phyloP scores from a whole-genome alignment of 1,140 invertebrate species.

The Oedothorax gibbosus region DNA sequence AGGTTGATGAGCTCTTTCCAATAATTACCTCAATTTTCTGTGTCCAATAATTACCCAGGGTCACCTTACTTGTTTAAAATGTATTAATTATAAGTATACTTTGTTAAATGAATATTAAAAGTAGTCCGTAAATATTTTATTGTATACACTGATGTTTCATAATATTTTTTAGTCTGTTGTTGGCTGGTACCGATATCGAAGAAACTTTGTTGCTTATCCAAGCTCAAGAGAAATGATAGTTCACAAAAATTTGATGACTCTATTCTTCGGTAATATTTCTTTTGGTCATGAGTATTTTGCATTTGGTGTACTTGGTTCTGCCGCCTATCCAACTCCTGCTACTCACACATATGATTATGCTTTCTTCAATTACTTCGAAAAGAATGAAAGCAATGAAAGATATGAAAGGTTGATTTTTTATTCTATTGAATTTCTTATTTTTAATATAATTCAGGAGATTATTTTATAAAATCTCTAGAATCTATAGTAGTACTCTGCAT shows the following conservation, averaged over 20 bases:
- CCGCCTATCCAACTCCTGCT: constrained; percentile 17
- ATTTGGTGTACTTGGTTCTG: constrained; percentile 32
- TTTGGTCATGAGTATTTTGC: constrained; percentile 14
- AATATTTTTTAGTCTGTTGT: constrained; percentile 37
- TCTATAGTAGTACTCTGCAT: too few species aligned
- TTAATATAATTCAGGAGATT: not conserved
- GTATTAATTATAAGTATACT: too few species aligned
- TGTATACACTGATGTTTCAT: not conserved
- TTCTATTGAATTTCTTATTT: not conserved
- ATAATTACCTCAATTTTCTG: too few species aligned
- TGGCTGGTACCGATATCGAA: constrained; percentile 34
- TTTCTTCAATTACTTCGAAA: constrained; percentile 13
- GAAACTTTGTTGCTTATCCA: constrained; percentile 39
- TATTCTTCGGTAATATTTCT: constrained; percentile 21
- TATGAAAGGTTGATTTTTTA: constrained; percentile 1
- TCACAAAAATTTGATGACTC: constrained; percentile 17
- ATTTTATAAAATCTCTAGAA: too few species aligned
- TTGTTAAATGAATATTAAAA: too few species aligned
- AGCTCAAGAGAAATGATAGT: constrained; percentile 40
- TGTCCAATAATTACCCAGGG: too few species aligned
- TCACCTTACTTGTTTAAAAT: too few species aligned
- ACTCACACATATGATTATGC: constrained; percentile 50
- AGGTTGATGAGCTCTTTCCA: too few species aligned
- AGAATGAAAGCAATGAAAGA: too few species aligned
- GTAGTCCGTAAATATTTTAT: too few species aligned